Conservation (phyloP, 2,113 vertebrate genomes). For the Paramisgurnus dabryanus region DNA sequence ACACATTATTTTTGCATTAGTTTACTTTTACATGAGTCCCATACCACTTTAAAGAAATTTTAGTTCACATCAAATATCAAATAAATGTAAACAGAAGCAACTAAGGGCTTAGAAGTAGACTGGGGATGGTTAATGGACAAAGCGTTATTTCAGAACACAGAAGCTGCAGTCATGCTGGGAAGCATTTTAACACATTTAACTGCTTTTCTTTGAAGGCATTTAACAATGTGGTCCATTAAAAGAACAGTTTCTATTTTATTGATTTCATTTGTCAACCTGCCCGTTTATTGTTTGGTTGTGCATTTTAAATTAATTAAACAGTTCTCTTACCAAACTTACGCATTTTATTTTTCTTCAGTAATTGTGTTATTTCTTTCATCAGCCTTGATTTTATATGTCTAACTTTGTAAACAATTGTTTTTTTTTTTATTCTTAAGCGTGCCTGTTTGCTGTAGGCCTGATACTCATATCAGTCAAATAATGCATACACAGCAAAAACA, state of each 20-base stretch:
- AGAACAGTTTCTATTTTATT: slow-evolving; percentile 14
- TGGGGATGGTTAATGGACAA: not conserved
- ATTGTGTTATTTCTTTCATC: not conserved
- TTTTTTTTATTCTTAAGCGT: not conserved
- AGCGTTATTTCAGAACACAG: not conserved
- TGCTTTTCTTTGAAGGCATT: slow-evolving; percentile 10
- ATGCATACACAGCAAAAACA: not conserved
- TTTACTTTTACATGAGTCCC: not conserved
- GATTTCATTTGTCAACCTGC: slow-evolving; percentile 1
- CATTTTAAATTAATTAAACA: slow-evolving; percentile 11
- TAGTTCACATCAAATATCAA: not conserved
- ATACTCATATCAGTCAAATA: not conserved
- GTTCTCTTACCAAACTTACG: not conserved
- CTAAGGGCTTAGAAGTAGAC: not conserved
- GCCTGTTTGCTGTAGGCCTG: slow-evolving; percentile 1
- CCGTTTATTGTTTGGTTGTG: not conserved
- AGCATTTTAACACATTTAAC: slow-evolving; percentile 6
- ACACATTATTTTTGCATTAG: not conserved
- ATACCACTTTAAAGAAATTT: not conserved
- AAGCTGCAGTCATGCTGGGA: not conserved
- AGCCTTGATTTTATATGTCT: not conserved
- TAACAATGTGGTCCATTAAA: slow-evolving; percentile 9
- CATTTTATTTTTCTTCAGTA: not conserved
- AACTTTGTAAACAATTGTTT: not conserved
- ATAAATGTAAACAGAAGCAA: not conserved